Evolutionary conservation across 2,113 vertebrate genomes (phyloP).

Genomic region (Mormoops blainvillei): DNA sequence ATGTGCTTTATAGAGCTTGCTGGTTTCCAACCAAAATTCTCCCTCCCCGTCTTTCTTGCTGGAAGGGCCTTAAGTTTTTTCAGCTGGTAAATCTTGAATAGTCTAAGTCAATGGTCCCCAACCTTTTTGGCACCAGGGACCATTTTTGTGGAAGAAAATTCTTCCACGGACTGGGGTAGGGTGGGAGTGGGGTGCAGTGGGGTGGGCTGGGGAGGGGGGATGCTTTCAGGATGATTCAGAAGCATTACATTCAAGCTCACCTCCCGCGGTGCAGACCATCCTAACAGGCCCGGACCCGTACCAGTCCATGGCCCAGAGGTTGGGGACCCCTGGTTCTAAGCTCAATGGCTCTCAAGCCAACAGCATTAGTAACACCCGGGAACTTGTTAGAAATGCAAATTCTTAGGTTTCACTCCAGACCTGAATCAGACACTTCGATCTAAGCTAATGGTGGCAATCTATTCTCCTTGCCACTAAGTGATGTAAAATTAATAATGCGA

Average conservation of each 20-base stretch:
- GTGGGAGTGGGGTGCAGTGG: too few relatives aligned
- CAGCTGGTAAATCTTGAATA: background rate
- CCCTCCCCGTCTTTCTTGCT: background rate
- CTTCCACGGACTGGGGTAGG: too few relatives aligned
- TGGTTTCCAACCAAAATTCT: background rate
- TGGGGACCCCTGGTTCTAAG: background rate
- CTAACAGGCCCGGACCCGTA: too few relatives aligned
- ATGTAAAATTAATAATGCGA: background rate
- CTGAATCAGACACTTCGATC: background rate
- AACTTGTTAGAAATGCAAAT: background rate
- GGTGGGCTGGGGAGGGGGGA: too few relatives aligned
- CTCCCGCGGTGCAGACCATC: too few relatives aligned
- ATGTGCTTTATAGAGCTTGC: background rate
- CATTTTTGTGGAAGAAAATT: too few relatives aligned
- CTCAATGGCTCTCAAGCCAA: background rate
- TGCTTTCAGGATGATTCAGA: too few relatives aligned
- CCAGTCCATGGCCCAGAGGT: too few relatives aligned
- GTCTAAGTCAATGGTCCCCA: background rate
- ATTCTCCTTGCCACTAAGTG: background rate
- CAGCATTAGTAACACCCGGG: background rate
- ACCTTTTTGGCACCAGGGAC: too few relatives aligned
- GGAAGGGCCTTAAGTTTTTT: background rate
- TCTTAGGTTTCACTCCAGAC: background rate
- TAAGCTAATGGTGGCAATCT: background rate
- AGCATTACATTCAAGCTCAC: too few relatives aligned